Evolutionary conservation across 2,113 vertebrate species (phyloP), one percentile per base, ranked within the genome.

Genomic region (Pseudorasbora parva): DNA sequence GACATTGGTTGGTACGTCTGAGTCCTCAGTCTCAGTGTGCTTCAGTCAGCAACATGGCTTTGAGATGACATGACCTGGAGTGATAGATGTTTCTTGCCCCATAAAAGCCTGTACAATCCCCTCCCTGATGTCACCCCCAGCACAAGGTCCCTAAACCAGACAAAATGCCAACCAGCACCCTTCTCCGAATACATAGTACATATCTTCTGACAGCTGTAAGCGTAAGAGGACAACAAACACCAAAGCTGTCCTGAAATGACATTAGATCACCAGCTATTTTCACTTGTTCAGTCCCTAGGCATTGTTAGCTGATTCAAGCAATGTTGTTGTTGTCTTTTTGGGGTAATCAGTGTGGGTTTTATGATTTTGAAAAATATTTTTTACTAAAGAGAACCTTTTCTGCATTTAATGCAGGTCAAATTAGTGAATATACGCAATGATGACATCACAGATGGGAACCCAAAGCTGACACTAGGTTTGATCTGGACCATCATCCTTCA

Each of bases 401-500:
- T 17, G 30, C 2, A 2, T 74, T 75, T 10, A 0, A 59, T 88
- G 30, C 89, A 99, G 97, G 97, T 99, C 93, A 99, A 98, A 86
- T 93, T 99, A 84, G 98, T 99, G 88, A 99, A 99, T 88, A 99
- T 99, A 74, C 94, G 98, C 78, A 99, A 99, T 0, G 98, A 99
- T 88, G 98, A 99, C 94, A 99, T 99, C 90, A 99, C 98, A 0
- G 98, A 99, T 0, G 98, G 97, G 56, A 99, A 99, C 89, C 98
- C 98, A 85, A 99, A 99, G 89, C 94, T 99, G 87, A 99, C 98
- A 5, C 89, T 99, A 83, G 98, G 98, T 56, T 95, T 99, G 88
- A 99, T 99, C 89, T 99, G 98, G 98, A 99, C 98, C 62, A 99
- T 99, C 92, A 99, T 99, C 91, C 96, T 99, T 57, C 98, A 99